These are phyloP conservation scores for Xiphias gladius DNA, from an alignment of 2,113 vertebrate species.

Conservation along the genomic window DNA sequence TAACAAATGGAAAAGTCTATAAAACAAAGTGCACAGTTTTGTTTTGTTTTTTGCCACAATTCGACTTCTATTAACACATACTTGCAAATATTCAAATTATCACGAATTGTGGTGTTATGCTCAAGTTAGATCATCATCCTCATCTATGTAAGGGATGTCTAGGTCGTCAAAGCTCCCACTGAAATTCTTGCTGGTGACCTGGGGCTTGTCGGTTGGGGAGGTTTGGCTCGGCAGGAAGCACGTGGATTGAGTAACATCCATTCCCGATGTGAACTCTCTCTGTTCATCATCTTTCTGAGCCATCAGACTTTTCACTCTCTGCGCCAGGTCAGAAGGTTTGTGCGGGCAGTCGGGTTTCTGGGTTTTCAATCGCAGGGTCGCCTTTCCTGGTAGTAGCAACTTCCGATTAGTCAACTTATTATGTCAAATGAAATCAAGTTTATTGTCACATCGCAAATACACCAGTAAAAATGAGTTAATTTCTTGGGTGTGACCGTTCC, in stretches of 20 bases:
- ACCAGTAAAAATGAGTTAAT: too few relatives aligned
- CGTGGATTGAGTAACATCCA: slow-evolving; percentile 81
- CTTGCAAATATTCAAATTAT: slow-evolving; percentile 21
- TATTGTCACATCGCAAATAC: not conserved
- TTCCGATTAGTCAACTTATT: slow-evolving; percentile 17
- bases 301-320: slow-evolving; percentile 53
- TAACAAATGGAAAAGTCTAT: slow-evolving; percentile 41
- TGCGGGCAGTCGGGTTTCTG: slow-evolving; percentile 36
- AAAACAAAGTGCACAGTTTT: slow-evolving; percentile 66
- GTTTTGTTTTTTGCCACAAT: slow-evolving; percentile 9
- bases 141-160: slow-evolving; percentile 87
- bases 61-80: slow-evolving; percentile 31
- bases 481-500: too few relatives aligned
- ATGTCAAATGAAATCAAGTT: not conserved
- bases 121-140: slow-evolving; percentile 64
- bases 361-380: slow-evolving; percentile 23
- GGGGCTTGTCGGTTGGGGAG: slow-evolving; percentile 19
- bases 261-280: slow-evolving; percentile 74
- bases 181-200: slow-evolving; percentile 51
- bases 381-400: slow-evolving; percentile 58
- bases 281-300: slow-evolving; percentile 4
- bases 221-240: slow-evolving; percentile 70
- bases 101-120: not conserved
- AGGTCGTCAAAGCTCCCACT: slow-evolving; percentile 84
- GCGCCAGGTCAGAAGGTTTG: slow-evolving; percentile 53